Percentiles rank a stretch among this genome's conserved stretches.
phyloP scores from a whole-genome alignment of 1,140 invertebrate species.

The Grapholita molesta region DNA sequence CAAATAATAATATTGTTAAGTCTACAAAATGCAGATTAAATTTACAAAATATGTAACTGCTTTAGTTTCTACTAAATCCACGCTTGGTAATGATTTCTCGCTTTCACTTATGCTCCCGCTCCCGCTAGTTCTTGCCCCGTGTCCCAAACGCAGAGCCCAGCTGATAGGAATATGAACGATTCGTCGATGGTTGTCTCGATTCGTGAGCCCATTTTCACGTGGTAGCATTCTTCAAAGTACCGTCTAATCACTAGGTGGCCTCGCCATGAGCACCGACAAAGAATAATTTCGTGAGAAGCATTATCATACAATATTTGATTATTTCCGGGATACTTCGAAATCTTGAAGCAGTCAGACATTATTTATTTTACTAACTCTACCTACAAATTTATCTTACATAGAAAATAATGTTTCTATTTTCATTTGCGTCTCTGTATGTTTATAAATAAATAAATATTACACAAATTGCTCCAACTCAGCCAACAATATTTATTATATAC shows the following conservation, averaged over 20 bases:
- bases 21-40: too few species aligned
- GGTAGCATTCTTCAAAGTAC: not conserved
- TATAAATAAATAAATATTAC: too few species aligned
- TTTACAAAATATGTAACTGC: too few species aligned
- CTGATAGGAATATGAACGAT: slow-evolving; percentile 12
- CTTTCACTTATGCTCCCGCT: not conserved
- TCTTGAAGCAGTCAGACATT: not conserved
- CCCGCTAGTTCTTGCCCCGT: not conserved
- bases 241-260: slow-evolving; percentile 7
- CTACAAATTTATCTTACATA: too few species aligned
- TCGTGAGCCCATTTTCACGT: slow-evolving; percentile 3
- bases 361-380: not conserved
- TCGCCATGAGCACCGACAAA: not conserved
- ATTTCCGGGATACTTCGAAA: not conserved
- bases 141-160: not conserved
- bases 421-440: too few species aligned
- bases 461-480: too few species aligned
- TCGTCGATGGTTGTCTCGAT: slow-evolving; percentile 5
- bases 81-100: too few species aligned
- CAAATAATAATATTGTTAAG: too few species aligned
- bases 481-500: too few species aligned
- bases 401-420: too few species aligned
- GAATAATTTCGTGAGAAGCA: not conserved
- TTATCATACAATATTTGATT: not conserved
- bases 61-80: too few species aligned